phyloP scores from a whole-genome alignment of 2,797 vertebrate genomes.

The Bradypodion ventrale region DNA sequence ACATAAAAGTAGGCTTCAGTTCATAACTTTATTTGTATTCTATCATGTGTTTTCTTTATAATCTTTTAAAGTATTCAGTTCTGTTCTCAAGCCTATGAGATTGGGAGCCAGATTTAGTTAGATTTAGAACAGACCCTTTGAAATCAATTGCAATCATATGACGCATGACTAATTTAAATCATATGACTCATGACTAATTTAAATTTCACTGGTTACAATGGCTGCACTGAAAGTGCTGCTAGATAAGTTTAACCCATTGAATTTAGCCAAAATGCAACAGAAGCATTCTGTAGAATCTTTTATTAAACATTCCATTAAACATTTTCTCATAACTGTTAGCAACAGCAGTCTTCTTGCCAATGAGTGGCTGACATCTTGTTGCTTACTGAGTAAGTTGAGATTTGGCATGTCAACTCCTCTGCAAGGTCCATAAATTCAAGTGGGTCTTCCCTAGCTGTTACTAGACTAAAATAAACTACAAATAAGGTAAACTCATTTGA shows the following conservation, averaged over 20 bases:
- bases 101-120: neutral
- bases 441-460: too few relatives aligned
- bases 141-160: neutral
- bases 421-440: too few relatives aligned
- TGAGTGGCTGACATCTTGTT: too few relatives aligned
- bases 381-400: too few relatives aligned
- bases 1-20: neutral
- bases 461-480: too few relatives aligned
- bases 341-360: neutral
- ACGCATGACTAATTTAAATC: neutral
- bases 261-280: neutral
- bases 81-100: too few relatives aligned
- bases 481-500: too few relatives aligned
- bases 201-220: neutral
- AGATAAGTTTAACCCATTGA: neutral
- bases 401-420: too few relatives aligned
- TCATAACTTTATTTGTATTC: neutral
- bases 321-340: neutral
- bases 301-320: too few relatives aligned
- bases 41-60: neutral
- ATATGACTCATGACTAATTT: neutral
- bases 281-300: neutral
- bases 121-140: neutral
- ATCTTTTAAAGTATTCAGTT: neutral
- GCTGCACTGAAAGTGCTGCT: neutral